A percentile compares a stretch with the other conserved stretches of the same genome.
phyloP scores from a whole-genome alignment of 2,888 invertebrate species.

The Agriopis marginaria region DNA sequence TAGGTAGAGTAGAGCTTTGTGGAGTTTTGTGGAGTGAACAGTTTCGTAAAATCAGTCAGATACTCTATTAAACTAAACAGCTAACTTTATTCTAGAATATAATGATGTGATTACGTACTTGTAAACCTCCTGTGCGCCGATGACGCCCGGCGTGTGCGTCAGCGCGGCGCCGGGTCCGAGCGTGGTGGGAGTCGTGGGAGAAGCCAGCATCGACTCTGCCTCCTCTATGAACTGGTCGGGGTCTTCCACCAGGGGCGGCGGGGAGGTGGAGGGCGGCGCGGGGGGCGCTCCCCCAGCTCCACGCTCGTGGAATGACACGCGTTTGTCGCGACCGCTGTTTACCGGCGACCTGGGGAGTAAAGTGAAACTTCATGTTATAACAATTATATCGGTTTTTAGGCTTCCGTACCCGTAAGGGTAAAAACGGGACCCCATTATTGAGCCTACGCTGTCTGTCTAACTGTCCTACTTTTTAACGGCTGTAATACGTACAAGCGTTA shows the following conservation, averaged over 20 bases:
- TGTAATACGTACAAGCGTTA: too few relatives aligned
- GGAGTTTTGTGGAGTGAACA: too few relatives aligned
- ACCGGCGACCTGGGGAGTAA: conserved; percentile 64
- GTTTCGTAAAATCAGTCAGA: too few relatives aligned
- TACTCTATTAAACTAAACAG: too few relatives aligned
- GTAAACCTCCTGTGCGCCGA: conserved; percentile 99
- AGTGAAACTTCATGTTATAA: neutral
- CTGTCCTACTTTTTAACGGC: too few relatives aligned
- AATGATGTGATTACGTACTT: conserved; percentile 70
- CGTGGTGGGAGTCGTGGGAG: conserved; percentile 90
- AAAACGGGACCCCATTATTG: too few relatives aligned
- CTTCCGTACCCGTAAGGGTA: too few relatives aligned
- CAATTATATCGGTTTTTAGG: too few relatives aligned
- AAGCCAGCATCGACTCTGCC: conserved; percentile 92
- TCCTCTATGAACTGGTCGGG: conserved; percentile 93
- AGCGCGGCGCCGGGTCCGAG: conserved; percentile 67
- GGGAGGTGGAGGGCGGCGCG: conserved; percentile 58
- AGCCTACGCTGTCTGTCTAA: too few relatives aligned
- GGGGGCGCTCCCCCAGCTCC: conserved; percentile 56
- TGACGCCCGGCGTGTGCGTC: conserved; percentile 95
- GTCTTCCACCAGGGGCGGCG: conserved; percentile 87
- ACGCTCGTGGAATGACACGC: conserved; percentile 92
- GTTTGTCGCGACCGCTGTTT: conserved; percentile 82
- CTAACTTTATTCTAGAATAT: too few relatives aligned
- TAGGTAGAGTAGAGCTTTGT: too few relatives aligned